phyloP scores from a whole-genome alignment of 2,888 invertebrate genomes.

The Caenorhabditis macrosperma region DNA sequence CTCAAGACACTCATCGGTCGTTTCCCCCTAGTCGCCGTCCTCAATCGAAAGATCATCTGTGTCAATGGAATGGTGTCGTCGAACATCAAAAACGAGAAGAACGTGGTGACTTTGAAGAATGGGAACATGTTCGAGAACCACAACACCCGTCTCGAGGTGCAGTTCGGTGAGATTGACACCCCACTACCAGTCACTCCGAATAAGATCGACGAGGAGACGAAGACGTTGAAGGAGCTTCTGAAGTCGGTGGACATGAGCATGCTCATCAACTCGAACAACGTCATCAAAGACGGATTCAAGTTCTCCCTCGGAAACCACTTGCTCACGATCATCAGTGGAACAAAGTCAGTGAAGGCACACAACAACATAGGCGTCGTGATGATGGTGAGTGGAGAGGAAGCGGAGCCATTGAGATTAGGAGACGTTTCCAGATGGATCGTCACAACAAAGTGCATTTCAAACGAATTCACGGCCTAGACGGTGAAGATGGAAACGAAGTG shows the following conservation, averaged over 20 bases:
- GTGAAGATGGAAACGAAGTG: slow-evolving; percentile 5
- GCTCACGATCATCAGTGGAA: slow-evolving; percentile 45
- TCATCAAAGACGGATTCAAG: slow-evolving; percentile 40
- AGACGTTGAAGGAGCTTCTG: slow-evolving; percentile 24
- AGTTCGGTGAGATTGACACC: slow-evolving; percentile 22
- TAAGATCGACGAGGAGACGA: slow-evolving; percentile 47
- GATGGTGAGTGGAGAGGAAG: slow-evolving; percentile 22
- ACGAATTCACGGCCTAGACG: slow-evolving; percentile 30
- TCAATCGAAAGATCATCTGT: slow-evolving; percentile 49
- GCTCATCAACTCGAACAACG: slow-evolving; percentile 51
- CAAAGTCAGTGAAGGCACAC: slow-evolving; percentile 17
- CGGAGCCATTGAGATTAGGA: too few species aligned
- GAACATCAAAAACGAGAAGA: slow-evolving; percentile 45
- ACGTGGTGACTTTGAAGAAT: slow-evolving; percentile 33
- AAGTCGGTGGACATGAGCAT: slow-evolving; percentile 53
- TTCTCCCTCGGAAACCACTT: slow-evolving; percentile 28
- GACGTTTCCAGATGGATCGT: slow-evolving; percentile 46
- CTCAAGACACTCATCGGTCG: slow-evolving; percentile 36
- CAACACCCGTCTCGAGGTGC: slow-evolving; percentile 36
- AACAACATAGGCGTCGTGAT: slow-evolving; percentile 54
- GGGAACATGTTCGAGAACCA: slow-evolving; percentile 23
- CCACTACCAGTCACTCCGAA: slow-evolving; percentile 21
- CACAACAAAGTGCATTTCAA: slow-evolving; percentile 43
- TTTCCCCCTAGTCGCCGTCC: slow-evolving; percentile 34
- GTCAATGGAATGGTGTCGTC: slow-evolving; percentile 47